Evolutionary conservation across 2,888 invertebrate species (phyloP).

Genomic region (Plebejus anna): DNA sequence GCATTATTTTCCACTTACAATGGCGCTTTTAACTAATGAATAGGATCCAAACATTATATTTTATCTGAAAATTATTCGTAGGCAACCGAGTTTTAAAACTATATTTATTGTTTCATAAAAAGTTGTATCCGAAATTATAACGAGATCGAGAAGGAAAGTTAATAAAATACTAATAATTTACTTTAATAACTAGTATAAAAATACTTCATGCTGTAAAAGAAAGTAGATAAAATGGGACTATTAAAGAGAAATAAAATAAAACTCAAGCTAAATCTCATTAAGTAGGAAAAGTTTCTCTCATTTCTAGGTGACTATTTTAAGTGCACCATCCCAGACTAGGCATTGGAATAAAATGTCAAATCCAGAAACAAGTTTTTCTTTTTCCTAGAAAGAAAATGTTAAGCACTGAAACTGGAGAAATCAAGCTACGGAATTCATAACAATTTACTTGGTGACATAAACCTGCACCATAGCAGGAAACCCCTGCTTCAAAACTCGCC

Average conservation of each 20-base stretch:
- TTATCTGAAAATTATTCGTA: not conserved
- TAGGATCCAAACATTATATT: not conserved
- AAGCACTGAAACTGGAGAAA: not conserved
- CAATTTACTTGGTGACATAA: too few species aligned
- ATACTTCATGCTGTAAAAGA: not conserved
- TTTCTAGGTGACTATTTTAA: not conserved
- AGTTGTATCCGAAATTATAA: not conserved
- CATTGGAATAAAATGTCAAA: not conserved
- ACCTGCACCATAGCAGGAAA: too few species aligned
- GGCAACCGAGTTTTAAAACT: not conserved
- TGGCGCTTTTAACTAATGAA: not conserved
- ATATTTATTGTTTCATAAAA: not conserved
- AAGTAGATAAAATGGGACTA: not conserved
- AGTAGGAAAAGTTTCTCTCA: constrained; percentile 5
- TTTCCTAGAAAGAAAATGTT: not conserved
- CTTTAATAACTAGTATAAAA: not conserved
- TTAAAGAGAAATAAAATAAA: not conserved
- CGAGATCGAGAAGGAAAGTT: not conserved
- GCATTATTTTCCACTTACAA: not conserved
- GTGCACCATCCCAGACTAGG: not conserved
- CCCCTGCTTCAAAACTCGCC: not conserved
- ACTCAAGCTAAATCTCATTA: constrained; percentile 7
- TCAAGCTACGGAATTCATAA: not conserved
- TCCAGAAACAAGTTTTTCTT: not conserved
- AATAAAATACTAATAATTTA: not conserved